Percentiles rank a stretch among this genome's conserved stretches.
Evolutionary conservation across 92 coral and sea anemone species (phyloP).

Genomic region (Siderastrea radians): DNA sequence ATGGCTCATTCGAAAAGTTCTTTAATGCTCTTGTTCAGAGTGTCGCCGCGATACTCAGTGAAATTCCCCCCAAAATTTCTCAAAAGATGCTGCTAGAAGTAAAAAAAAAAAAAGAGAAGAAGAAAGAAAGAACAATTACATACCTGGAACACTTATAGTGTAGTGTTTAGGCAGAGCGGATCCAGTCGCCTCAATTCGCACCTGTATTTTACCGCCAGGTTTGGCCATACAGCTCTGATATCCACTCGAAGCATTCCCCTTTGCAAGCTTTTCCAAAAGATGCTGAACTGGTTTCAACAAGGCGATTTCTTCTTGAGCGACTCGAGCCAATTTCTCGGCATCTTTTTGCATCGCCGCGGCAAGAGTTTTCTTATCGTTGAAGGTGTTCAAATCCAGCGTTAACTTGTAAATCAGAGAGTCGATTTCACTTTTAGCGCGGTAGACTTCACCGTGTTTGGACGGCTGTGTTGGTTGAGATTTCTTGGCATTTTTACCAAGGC

Average conservation of each 20-base stretch:
- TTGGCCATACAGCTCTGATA: too few relatives aligned
- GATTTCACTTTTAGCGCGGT: constrained; percentile 53
- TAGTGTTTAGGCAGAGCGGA: constrained; percentile 27
- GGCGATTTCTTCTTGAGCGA: constrained; percentile 33
- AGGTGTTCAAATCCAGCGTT: constrained; percentile 29
- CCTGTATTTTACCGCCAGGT: too few relatives aligned
- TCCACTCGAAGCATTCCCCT: too few relatives aligned
- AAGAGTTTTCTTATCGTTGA: constrained; percentile 12
- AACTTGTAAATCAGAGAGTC: constrained; percentile 55
- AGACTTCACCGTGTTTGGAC: constrained; percentile 32
- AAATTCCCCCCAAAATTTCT: background rate
- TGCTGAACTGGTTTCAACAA: too few relatives aligned
- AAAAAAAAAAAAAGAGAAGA: too few relatives aligned
- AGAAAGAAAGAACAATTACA: background rate
- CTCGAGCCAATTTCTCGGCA: background rate
- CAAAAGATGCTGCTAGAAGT: background rate
- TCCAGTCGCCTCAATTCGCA: constrained; percentile 20
- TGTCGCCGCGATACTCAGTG: too few relatives aligned
- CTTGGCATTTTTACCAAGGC: too few relatives aligned
- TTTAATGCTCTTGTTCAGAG: too few relatives aligned
- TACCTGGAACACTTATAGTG: constrained; percentile 33
- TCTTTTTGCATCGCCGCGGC: constrained; percentile 2
- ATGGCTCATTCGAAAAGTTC: too few relatives aligned
- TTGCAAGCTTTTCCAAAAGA: too few relatives aligned
- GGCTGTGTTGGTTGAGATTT: too few relatives aligned